Conservation (phyloP, 2,113 vertebrate genomes). For the Columba livia region DNA sequence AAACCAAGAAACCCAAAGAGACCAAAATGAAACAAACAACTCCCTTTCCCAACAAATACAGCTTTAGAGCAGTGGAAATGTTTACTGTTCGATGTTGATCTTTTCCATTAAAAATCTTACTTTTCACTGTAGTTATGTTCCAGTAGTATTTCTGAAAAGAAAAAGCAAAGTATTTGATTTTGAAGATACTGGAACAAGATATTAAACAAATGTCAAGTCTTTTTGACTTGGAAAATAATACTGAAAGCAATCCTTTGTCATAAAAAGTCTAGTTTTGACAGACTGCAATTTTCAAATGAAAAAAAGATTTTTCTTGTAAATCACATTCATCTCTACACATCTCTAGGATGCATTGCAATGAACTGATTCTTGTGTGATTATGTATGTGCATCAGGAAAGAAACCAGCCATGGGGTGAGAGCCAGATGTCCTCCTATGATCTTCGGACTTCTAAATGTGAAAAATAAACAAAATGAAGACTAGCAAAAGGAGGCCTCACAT, state of each 20-base stretch:
- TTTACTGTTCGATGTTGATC: neutral
- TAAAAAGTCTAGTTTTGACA: neutral
- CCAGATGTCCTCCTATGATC: neutral
- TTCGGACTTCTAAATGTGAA: neutral
- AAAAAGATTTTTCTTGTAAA: neutral
- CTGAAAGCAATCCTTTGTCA: neutral
- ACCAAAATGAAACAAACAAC: neutral
- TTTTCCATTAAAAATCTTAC: neutral
- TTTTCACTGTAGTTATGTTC: neutral
- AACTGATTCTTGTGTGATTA: neutral
- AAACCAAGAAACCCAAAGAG: neutral
- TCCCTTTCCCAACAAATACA: fast-evolving
- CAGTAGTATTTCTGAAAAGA: neutral
- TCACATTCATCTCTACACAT: neutral
- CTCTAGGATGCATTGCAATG: neutral
- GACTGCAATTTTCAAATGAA: neutral
- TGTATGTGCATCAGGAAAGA: neutral
- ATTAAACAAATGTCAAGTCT: constrained; percentile 2
- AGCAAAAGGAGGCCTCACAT: neutral
- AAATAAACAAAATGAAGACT: neutral
- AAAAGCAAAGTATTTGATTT: neutral
- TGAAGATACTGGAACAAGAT: neutral
- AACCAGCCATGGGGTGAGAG: neutral
- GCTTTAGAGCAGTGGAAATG: neutral
- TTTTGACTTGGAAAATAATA: neutral